A percentile compares a stretch with the other conserved stretches of the same genome.
Conservation (phyloP, 2,888 invertebrate species). For the Polydrusus cervinus region DNA sequence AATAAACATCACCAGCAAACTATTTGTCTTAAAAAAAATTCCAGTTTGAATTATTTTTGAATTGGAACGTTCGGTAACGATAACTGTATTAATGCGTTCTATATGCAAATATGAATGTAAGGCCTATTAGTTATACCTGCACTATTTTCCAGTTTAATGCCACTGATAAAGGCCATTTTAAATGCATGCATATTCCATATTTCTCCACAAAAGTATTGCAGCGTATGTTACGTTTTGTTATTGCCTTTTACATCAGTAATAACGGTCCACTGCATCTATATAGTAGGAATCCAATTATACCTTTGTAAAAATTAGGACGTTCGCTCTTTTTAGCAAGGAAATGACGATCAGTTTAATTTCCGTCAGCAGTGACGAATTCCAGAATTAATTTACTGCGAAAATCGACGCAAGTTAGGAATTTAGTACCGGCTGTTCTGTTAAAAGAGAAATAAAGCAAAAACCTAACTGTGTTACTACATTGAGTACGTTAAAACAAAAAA, state of each 20-base stretch:
- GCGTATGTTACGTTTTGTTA: neutral
- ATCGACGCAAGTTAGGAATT: neutral
- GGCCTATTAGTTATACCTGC: no score
- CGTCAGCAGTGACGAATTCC: slow-evolving; percentile 19
- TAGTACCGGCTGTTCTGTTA: neutral
- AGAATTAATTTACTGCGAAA: slow-evolving; percentile 15
- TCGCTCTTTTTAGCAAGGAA: slow-evolving; percentile 17
- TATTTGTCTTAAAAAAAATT: no score
- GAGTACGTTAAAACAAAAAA: no score
- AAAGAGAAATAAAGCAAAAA: neutral
- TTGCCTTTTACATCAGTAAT: neutral
- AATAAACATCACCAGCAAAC: no score
- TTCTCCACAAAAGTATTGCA: neutral
- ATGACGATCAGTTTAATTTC: slow-evolving; percentile 11
- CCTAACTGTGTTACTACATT: no score
- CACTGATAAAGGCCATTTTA: no score
- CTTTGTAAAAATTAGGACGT: neutral
- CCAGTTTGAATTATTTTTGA: no score
- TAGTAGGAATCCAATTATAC: slow-evolving; percentile 6
- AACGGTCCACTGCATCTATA: neutral
- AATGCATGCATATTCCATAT: no score
- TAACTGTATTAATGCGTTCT: no score
- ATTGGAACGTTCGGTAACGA: no score
- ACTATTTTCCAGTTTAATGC: no score
- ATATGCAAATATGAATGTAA: no score